Conservation (phyloP, 2,888 invertebrate species). For the Rhogogaster chlorosoma region DNA sequence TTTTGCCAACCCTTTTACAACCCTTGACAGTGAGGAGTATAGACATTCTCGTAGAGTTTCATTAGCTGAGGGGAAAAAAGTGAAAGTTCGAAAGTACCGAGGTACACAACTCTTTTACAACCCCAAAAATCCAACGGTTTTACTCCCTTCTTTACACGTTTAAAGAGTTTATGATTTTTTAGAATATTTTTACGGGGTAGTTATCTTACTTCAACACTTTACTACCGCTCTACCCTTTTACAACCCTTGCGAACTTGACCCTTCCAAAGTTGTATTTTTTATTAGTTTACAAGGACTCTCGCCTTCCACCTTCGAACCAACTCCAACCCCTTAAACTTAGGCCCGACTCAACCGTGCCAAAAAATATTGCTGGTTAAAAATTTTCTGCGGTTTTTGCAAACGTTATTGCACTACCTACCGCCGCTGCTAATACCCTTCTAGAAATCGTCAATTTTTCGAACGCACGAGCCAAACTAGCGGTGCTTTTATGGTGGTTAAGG, state of each 20-base stretch:
- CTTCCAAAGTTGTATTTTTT: slow-evolving; percentile 70
- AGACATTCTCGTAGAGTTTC: not conserved
- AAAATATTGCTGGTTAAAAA: slow-evolving; percentile 67
- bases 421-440: slow-evolving; percentile 56
- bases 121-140: slow-evolving; percentile 63
- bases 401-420: slow-evolving; percentile 55
- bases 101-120: slow-evolving; percentile 64
- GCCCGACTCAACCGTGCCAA: slow-evolving; percentile 53
- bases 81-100: slow-evolving; percentile 65
- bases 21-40: slow-evolving; percentile 50
- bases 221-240: slow-evolving; percentile 71
- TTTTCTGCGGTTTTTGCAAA: slow-evolving; percentile 69
- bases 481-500: slow-evolving; percentile 68
- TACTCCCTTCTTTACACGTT: slow-evolving; percentile 60
- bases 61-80: slow-evolving; percentile 59
- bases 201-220: slow-evolving; percentile 59
- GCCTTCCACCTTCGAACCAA: slow-evolving; percentile 60
- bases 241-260: slow-evolving; percentile 73
- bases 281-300: slow-evolving; percentile 66
- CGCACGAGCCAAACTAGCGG: slow-evolving; percentile 69
- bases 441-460: slow-evolving; percentile 52
- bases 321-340: slow-evolving; percentile 67
- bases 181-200: slow-evolving; percentile 50
- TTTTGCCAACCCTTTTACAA: slow-evolving; percentile 69
- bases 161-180: slow-evolving; percentile 50